Base-by-base conservation (phyloP, 1,140 invertebrate species). In the Euglossa dilemma region DNA sequence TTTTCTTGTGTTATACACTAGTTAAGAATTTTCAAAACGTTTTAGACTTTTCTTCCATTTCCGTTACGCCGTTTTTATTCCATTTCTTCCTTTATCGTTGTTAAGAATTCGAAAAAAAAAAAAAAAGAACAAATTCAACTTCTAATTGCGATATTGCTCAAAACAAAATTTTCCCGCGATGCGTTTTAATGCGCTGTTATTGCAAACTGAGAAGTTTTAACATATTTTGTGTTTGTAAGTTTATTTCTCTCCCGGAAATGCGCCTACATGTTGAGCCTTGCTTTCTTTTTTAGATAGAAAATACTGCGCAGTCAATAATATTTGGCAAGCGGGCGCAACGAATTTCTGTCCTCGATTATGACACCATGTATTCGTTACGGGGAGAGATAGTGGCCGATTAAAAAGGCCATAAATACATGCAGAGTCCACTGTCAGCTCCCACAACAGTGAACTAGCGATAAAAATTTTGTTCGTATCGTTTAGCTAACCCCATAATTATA, bases 231-330 rank as follows among this genome's bases (percentile, higher is more conserved):
- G 20, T 47, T 73, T 47, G 6, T n/a, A 43, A 47, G 9, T 43
- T 25, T 70, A 59, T 83, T 67, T 83, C 70, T 57, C 47, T 71
- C 57, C 78, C 84, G 85, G 74, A 91, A 91, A 91, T 91, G 86
- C 88, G 70, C 64, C 87, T 90, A 89, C 81, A 86, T 56, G 89
- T 91, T 89, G 90, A 92, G 87, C 89, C 90, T 79, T 84, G 81
- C 85, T 89, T 25, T 81, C 23, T 74, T 74, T 88, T 84, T 89
- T 90, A 80, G 86, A 73, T 90, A 91, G 88, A 90, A 91, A 91
- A 92, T 92, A 91, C 88, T 91, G 91, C 90, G 89, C 88, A 91
- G 87, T 91, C 83, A 83, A 90, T 84, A 87, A 87, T 89, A 76
- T 69, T 59, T 80, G 77, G 85, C 86, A 89, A 91, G 91, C 87